A percentile compares a stretch with the other conserved stretches of the same genome.
Conservation (phyloP, 2,888 invertebrate species). For the Eupithecia insigniata region DNA sequence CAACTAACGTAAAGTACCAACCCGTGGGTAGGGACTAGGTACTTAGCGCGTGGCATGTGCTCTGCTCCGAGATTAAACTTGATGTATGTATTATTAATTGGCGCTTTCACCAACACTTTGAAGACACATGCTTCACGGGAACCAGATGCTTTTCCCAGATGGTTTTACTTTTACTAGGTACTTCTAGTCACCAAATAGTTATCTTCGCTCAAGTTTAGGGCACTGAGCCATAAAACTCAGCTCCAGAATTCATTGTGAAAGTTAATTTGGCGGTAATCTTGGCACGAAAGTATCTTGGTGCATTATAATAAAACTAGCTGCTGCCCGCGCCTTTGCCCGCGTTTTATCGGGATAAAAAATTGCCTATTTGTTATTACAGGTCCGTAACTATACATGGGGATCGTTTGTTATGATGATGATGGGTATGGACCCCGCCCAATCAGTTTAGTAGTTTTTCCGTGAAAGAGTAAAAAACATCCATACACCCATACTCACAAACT, state of each 20-base stretch:
- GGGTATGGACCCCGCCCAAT: too few relatives aligned
- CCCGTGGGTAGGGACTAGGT: neutral
- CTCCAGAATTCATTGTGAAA: neutral
- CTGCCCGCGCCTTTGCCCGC: too few relatives aligned
- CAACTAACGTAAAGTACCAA: neutral
- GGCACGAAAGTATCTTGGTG: neutral
- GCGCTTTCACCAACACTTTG: neutral
- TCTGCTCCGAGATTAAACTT: conserved; percentile 15
- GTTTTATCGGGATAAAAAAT: too few relatives aligned
- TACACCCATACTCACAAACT: too few relatives aligned
- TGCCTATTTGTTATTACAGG: too few relatives aligned
- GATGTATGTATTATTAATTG: conserved; percentile 12
- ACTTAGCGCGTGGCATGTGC: conserved; percentile 15
- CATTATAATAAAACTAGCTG: too few relatives aligned
- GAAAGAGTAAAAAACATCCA: too few relatives aligned
- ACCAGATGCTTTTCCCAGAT: neutral
- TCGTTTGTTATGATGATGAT: too few relatives aligned
- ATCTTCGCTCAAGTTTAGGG: neutral
- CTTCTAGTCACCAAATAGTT: neutral
- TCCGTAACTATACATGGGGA: too few relatives aligned
- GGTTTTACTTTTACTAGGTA: neutral
- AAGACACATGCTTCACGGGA: neutral
- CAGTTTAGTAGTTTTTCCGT: too few relatives aligned
- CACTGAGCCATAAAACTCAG: neutral
- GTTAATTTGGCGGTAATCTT: neutral